These are phyloP conservation scores for Nymphalis io DNA, from an alignment of 1,140 invertebrate species.

Conservation along the genomic window DNA sequence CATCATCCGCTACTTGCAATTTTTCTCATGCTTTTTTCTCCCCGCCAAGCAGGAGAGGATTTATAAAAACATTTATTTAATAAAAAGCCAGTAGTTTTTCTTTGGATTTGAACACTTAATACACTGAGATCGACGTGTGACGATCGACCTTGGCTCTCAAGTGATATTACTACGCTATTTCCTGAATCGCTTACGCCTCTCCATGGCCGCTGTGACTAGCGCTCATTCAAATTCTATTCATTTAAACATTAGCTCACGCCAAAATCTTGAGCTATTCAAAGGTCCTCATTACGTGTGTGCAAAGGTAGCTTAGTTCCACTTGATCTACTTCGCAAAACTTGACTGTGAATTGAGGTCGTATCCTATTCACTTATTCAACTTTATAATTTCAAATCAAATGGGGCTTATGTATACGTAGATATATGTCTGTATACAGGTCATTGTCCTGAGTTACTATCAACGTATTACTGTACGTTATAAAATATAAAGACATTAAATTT, in stretches of 20 bases:
- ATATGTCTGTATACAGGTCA: too few species aligned
- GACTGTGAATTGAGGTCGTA: neutral
- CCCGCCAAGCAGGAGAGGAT: too few species aligned
- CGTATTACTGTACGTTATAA: too few species aligned
- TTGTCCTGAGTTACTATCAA: too few species aligned
- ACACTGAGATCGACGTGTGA: too few species aligned
- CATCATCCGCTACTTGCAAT: too few species aligned
- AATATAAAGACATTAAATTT: too few species aligned
- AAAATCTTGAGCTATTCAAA: constrained; percentile 24
- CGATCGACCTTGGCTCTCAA: too few species aligned
- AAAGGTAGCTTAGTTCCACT: constrained; percentile 18
- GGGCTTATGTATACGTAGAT: neutral
- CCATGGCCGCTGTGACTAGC: constrained; percentile 11
- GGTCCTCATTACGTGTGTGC: constrained; percentile 20
- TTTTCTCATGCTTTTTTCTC: too few species aligned
- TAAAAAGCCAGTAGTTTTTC: too few species aligned
- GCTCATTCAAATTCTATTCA: constrained; percentile 12
- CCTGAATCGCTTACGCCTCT: neutral
- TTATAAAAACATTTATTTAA: too few species aligned
- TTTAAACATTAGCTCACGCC: constrained; percentile 7
- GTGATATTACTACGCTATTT: constrained; percentile 1
- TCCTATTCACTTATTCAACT: constrained; percentile 1
- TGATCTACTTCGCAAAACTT: constrained; percentile 16
- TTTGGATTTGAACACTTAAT: too few species aligned
- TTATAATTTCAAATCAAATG: neutral